Percentiles rank a stretch among this genome's conserved stretches.
Evolutionary conservation across 2,797 vertebrate species (phyloP).

Genomic region (Anniella stebbinsi): DNA sequence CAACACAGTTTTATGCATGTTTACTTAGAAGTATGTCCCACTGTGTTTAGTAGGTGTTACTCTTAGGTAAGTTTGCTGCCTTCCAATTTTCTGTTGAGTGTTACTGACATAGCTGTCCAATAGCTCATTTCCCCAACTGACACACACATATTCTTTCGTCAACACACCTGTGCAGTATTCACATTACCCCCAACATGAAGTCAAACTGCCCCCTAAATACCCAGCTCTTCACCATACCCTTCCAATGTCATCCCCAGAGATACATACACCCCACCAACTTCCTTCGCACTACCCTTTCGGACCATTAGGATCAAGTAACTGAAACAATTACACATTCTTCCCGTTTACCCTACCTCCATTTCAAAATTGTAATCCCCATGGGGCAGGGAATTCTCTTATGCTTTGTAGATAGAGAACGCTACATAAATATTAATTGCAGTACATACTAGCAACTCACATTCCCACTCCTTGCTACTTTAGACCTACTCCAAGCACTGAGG

Average conservation of each 20-base stretch:
- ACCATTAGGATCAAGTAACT: neutral
- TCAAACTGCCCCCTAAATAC: neutral
- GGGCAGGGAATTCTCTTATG: neutral
- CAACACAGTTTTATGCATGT: neutral
- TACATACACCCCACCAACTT: neutral
- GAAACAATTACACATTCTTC: neutral
- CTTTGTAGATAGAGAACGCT: neutral
- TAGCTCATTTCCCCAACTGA: neutral
- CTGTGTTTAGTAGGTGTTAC: neutral
- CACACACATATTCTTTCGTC: neutral
- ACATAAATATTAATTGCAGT: neutral
- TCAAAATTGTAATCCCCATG: neutral
- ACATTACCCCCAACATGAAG: neutral
- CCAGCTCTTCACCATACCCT: neutral
- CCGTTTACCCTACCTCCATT: neutral
- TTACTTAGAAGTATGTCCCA: too few species aligned
- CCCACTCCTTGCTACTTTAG: neutral
- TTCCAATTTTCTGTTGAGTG: neutral
- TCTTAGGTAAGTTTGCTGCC: neutral
- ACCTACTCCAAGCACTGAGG: too few species aligned
- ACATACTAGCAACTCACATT: neutral
- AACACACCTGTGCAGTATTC: neutral
- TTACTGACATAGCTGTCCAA: neutral
- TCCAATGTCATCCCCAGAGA: neutral
- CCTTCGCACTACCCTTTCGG: too few species aligned